Evolutionary conservation across 2,113 vertebrate genomes (phyloP), one percentile per base, ranked within the genome.

Genomic region (Apeltes quadracus): DNA sequence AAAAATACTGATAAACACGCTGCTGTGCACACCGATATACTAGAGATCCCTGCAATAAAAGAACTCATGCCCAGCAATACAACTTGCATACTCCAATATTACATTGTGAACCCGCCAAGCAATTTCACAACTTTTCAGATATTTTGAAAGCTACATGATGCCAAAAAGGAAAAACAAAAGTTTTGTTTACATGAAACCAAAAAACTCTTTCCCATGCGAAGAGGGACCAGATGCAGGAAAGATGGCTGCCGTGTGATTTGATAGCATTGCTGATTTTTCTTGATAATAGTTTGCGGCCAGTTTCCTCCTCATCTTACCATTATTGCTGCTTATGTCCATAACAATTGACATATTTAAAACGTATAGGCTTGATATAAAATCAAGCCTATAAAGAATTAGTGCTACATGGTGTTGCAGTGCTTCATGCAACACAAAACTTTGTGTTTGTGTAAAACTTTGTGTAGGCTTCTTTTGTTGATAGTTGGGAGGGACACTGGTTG

Each of bases 141-240:
- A 58, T 76, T 69, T n/a, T 82, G 54, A 84, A 77, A 82, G 72
- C 20, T 38, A 32, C 20, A 70, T 51, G 25, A 72, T 54, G n/a
- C 50, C 32, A 29, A 36, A 18, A 23, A 39, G n/a, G n/a, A 14
- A 53, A 53, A 32, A 23, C 46, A 39, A 22, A 67, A 22, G 3
- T n/a, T n/a, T n/a, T n/a, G n/a, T n/a, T n/a, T n/a, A n/a, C n/a
- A n/a, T n/a, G n/a, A n/a, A n/a, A n/a, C n/a, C n/a, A n/a, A n/a
- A n/a, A n/a, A n/a, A n/a, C n/a, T n/a, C n/a, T 75, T 75, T 32
- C 7, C 50, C 75, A 78, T 75, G 80, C 72, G 6, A 62, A 14
- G 9, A 38, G 25, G 58, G 29, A 69, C 66, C 71, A 79, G 66
- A 77, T 64, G 69, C 78, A 86, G 76, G 23, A 81, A 84, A 85